Base-by-base conservation (phyloP, 2,888 invertebrate genomes). In the Habrosyne pyritoides region DNA sequence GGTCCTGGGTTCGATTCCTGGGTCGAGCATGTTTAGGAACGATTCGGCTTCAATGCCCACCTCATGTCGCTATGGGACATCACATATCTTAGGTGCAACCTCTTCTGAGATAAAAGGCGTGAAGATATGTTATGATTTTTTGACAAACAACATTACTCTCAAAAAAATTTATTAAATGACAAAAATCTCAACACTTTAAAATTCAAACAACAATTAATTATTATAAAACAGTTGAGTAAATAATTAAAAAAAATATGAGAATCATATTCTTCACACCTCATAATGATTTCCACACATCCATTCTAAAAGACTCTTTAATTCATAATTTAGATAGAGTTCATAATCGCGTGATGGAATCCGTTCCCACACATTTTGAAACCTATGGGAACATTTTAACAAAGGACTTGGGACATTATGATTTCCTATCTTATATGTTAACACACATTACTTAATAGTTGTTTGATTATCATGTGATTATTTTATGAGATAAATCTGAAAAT, bases 331-430 rank as follows among this genome's bases (percentile, higher is more conserved):
- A 55, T 61, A 67, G 24, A 57, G 70, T 60, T 56, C 50, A 63
- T 55, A 64, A 64, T 75, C 55, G 61, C 55, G 18, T 60, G 53
- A 28, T 63, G 60, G n/a, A 55, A 53, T 55, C 24, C 53, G 55
- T 69, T 70, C 72, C 66, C 73, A 72, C 46, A 50, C 62, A 65
- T 69, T 66, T 65, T 57, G 70, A 57, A 76, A 74, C 47, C 55
- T 66, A 62, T 74, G 76, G 69, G 78, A 79, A 73, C 57, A 10
- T 26, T 21, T 42, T 53, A 64, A 73, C 77, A 76, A 76, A 73
- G 66, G 62, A 56, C 47, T 52, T 58, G 56, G 49, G 54, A 56
- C 53, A 62, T 53, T 53, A 56, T 28, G 10, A 50, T 50, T 30
- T 28, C 21, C 21, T 50, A 50, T 30, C 50, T 10, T 42, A n/a